Conservation (phyloP, 2,888 invertebrate species). For the Eupithecia tripunctaria region DNA sequence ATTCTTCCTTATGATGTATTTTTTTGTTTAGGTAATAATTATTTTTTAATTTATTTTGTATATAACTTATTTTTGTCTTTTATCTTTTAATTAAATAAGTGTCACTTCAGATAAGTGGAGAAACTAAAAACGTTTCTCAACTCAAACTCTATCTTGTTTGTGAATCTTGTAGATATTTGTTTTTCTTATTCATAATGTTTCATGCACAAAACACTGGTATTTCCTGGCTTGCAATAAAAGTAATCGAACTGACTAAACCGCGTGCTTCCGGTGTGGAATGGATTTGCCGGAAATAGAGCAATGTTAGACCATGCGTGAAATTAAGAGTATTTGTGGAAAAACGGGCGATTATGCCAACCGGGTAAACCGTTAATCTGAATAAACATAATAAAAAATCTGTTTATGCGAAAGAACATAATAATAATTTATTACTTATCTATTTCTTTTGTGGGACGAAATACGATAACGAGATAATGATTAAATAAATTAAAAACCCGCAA, state of each 20-base stretch:
- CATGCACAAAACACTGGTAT: background rate
- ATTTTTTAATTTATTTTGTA: too few species aligned
- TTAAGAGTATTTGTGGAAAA: constrained; percentile 8
- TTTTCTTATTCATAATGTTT: background rate
- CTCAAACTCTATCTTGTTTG: background rate
- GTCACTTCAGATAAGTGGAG: too few species aligned
- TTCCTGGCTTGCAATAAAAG: background rate
- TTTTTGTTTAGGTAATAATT: too few species aligned
- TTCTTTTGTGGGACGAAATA: background rate
- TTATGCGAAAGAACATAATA: background rate
- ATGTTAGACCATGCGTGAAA: constrained; percentile 12
- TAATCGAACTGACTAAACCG: background rate
- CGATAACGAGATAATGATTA: background rate
- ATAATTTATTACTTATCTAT: background rate
- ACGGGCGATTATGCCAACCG: background rate
- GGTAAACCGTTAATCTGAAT: background rate
- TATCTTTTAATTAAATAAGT: too few species aligned
- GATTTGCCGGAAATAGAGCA: constrained; percentile 15
- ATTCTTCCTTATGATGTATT: too few species aligned
- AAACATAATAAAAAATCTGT: background rate
- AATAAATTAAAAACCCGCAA: background rate
- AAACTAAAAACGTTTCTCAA: too few species aligned
- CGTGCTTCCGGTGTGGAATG: background rate
- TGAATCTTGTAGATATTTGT: background rate
- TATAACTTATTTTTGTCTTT: too few species aligned